Conservation (phyloP, 1,140 invertebrate genomes). For the Drosophila albomicans region DNA sequence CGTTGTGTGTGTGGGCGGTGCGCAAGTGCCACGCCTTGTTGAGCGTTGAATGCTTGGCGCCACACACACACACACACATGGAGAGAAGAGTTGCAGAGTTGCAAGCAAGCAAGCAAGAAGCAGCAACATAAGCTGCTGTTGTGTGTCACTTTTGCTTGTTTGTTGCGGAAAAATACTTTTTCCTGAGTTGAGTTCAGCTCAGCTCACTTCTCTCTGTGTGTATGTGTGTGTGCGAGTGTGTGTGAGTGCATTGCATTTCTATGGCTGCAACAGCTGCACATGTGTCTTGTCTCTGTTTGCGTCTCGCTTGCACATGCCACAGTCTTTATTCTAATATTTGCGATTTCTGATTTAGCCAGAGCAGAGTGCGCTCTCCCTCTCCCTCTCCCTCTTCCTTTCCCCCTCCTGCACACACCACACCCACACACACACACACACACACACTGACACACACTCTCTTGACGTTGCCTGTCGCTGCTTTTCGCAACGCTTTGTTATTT, state of each 20-base stretch:
- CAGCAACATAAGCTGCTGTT: constrained; percentile 60
- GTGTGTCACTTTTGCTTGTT: constrained; percentile 77
- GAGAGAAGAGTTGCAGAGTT: constrained; percentile 8
- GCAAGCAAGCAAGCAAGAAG: constrained; percentile 45
- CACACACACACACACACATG: constrained; percentile 20
- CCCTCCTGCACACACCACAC: background rate
- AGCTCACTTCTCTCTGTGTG: background rate
- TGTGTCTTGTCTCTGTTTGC: constrained; percentile 49
- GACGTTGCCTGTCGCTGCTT: constrained; percentile 5
- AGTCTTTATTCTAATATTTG: constrained; percentile 74
- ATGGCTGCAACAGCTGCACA: constrained; percentile 45
- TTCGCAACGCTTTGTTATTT: constrained; percentile 59
- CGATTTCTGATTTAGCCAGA: constrained; percentile 64
- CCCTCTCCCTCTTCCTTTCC: no score
- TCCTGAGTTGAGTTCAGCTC: constrained; percentile 38
- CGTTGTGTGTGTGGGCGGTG: constrained; percentile 47
- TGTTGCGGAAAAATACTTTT: constrained; percentile 72
- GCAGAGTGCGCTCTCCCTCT: constrained; percentile 1
- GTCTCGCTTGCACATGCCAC: constrained; percentile 39
- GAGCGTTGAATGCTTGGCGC: constrained; percentile 42
- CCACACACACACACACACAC: constrained; percentile 2
- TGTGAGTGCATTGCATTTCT: constrained; percentile 27
- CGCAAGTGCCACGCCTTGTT: constrained; percentile 44
- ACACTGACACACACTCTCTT: background rate
- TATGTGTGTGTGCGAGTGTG: constrained; percentile 17